Base-by-base conservation (phyloP, 2,888 invertebrate species). In the Argynnis bischoffii region DNA sequence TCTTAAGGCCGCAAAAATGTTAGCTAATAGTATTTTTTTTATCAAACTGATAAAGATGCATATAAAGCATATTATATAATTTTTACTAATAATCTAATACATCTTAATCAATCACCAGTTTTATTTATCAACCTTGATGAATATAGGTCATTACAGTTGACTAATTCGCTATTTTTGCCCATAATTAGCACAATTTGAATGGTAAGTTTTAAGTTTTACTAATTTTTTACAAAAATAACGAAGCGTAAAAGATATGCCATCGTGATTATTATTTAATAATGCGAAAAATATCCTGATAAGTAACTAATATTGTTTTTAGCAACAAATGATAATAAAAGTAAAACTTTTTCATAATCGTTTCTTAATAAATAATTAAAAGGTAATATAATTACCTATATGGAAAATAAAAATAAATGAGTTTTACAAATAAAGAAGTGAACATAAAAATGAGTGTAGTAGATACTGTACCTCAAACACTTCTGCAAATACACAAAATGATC, bases 401-500 rank as follows among this genome's bases (percentile, higher is more conserved):
- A 26, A 26, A 4, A 26, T 26, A 26, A 26, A 26, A 26, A 26
- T 2, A 26, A 8, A 35, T 8, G 35, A 35, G 47, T 21, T 57
- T 2, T 26, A 21, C 21, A 35, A 48, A 18, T 16, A 3, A 63
- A 31, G 31, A 13, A 14, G 14, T 26, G 41, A 4, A 31, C 6
- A 21, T 11, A 31, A 63, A 46, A 55, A 1, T 55, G 15, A 35
- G 21, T 6, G 61, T 63, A 70, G 53, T 31, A 6, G 67, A 57
- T 54, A 6, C 72, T 76, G 78, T 69, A 86, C 83, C 76, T 78
- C 63, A 87, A 80, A 76, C 85, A 85, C 21, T 78, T 76, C 70
- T 72, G 83, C 61, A 88, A 80, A 63, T 88, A 89, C 21, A 70
- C 67, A 64, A 83, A 86, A 71, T 84, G 80, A 0, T 80, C 78